A percentile compares a stretch with the other conserved stretches of the same genome.
These are phyloP conservation scores for Parnassius apollo DNA, from an alignment of 2,888 invertebrate species.

Conservation along the genomic window DNA sequence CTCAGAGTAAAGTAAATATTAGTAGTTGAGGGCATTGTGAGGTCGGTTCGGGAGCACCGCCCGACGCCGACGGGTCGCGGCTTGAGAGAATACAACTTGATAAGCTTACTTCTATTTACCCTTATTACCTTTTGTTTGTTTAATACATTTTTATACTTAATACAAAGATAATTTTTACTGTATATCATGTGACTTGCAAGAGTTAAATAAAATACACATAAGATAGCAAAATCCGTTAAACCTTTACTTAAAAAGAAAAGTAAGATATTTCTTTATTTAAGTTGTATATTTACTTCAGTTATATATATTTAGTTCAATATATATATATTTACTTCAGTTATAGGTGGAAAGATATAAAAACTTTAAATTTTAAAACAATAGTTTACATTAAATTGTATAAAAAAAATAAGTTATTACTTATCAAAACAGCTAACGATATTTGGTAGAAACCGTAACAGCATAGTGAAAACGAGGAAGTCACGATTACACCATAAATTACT, in stretches of 20 bases:
- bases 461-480: slow-evolving; percentile 66
- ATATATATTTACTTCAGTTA: no score
- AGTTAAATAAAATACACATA: not conserved
- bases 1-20: slow-evolving; percentile 77
- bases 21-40: slow-evolving; percentile 73
- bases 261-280: no score
- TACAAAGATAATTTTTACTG: slow-evolving; percentile 31
- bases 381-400: no score
- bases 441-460: slow-evolving; percentile 48
- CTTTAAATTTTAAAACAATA: no score
- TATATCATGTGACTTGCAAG: slow-evolving; percentile 20
- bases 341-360: no score
- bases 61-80: slow-evolving; percentile 42
- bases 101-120: slow-evolving; percentile 60
- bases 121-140: slow-evolving; percentile 69
- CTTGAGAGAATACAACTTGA: slow-evolving; percentile 68
- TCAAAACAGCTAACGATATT: slow-evolving; percentile 5
- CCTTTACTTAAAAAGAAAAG: no score
- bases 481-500: slow-evolving; percentile 73
- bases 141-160: slow-evolving; percentile 60
- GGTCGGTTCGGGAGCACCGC: slow-evolving; percentile 34
- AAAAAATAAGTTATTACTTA: no score
- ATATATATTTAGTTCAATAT: no score
- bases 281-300: no score
- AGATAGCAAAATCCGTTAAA: no score